Conservation (phyloP, 2,113 vertebrate species). For the Zosterops pallidus region DNA sequence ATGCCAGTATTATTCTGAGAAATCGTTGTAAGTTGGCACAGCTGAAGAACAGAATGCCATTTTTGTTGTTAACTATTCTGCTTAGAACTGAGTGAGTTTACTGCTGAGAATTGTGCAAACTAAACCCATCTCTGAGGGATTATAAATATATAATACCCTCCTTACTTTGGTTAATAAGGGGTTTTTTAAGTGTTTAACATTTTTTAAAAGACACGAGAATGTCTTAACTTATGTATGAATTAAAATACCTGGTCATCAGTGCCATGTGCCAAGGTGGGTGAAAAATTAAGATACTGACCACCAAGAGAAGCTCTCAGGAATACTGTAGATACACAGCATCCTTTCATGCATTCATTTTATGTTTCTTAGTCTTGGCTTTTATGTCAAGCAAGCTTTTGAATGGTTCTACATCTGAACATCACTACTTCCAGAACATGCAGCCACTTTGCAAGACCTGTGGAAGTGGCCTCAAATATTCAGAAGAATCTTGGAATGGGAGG, state of each 20-base stretch:
- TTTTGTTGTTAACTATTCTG: background rate
- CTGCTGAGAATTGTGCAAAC: background rate
- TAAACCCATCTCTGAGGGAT: background rate
- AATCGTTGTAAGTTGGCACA: background rate
- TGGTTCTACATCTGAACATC: background rate
- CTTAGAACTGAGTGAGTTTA: background rate
- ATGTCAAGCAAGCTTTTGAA: background rate
- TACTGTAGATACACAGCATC: background rate
- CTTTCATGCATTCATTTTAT: background rate
- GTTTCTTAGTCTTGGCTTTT: background rate
- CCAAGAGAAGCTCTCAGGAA: background rate
- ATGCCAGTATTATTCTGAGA: background rate
- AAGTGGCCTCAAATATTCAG: conserved; percentile 2
- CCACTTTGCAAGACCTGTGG: background rate
- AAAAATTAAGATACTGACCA: background rate
- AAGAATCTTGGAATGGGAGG: background rate
- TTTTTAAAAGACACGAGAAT: background rate
- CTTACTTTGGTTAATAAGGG: background rate
- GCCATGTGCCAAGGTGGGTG: background rate
- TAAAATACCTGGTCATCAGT: background rate
- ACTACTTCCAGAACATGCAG: background rate
- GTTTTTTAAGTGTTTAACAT: background rate
- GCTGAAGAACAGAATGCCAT: background rate
- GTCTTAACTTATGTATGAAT: background rate
- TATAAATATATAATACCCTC: background rate